A percentile compares a stretch with the other conserved stretches of the same genome.
phyloP scores from a whole-genome alignment of 2,888 invertebrate genomes.

The Drosophila austrosaltans region DNA sequence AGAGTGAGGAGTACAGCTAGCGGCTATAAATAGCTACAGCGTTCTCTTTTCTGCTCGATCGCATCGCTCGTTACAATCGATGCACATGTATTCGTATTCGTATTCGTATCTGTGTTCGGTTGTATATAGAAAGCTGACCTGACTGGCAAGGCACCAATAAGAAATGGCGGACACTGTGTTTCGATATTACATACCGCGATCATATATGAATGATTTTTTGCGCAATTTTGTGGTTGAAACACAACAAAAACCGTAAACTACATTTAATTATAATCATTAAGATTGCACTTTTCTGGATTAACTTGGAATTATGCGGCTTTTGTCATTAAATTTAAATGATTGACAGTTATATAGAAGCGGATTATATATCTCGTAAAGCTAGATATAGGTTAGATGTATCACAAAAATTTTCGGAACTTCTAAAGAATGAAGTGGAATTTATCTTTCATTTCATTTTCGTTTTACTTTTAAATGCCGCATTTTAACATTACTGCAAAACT shows the following conservation, averaged over 20 bases:
- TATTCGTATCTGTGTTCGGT: constrained; percentile 28
- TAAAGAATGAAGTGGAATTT: no score
- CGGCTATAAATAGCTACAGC: neutral
- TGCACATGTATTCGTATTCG: constrained; percentile 16
- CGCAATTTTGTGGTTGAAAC: constrained; percentile 35
- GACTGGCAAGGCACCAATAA: constrained; percentile 55
- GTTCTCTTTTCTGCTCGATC: constrained; percentile 3
- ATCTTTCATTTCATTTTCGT: no score
- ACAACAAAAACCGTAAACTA: constrained; percentile 27
- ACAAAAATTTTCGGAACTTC: no score
- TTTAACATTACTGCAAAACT: no score
- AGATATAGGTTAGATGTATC: no score
- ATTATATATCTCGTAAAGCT: no score
- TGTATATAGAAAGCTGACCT: constrained; percentile 44
- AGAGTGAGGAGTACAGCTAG: constrained; percentile 56
- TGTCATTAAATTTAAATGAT: constrained; percentile 18
- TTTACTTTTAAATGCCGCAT: no score
- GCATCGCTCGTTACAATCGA: constrained; percentile 11
- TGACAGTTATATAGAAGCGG: constrained; percentile 15
- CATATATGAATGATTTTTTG: constrained; percentile 43
- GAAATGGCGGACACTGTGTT: constrained; percentile 72
- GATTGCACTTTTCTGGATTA: constrained; percentile 41
- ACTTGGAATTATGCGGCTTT: constrained; percentile 11
- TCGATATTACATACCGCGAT: constrained; percentile 54
- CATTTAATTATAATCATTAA: constrained; percentile 66